Evolutionary conservation across 2,797 vertebrate species (phyloP).

Genomic region (Gastrophryne carolinensis): DNA sequence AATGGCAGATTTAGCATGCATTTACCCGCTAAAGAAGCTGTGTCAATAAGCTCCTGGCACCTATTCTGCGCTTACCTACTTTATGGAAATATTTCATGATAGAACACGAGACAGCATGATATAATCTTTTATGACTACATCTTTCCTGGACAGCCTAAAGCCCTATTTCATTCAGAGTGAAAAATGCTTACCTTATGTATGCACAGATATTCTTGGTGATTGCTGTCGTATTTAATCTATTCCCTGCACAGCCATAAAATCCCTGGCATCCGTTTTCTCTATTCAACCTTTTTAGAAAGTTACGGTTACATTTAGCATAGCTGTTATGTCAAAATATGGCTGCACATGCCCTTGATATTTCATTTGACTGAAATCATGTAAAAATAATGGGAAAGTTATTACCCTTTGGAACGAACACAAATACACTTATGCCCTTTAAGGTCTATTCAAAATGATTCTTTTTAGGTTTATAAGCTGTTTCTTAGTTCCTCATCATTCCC

Average conservation of each 20-base stretch:
- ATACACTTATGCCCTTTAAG: no score
- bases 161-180: conserved; percentile 22
- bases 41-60: background rate
- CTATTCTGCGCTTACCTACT: background rate
- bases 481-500: no score
- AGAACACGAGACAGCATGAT: background rate
- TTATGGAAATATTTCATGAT: background rate
- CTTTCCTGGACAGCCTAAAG: conserved; percentile 2
- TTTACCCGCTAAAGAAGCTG: background rate
- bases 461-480: no score
- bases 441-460: no score
- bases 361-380: background rate
- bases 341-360: background rate
- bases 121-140: background rate
- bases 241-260: background rate
- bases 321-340: background rate
- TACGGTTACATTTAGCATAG: background rate
- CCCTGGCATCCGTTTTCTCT: background rate
- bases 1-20: background rate
- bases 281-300: background rate
- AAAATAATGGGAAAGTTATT: no score
- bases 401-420: no score
- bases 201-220: background rate
- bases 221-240: conserved; percentile 2
- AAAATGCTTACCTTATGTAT: background rate